Base-by-base conservation (phyloP, 2,888 invertebrate species). In the Acronicta alni region DNA sequence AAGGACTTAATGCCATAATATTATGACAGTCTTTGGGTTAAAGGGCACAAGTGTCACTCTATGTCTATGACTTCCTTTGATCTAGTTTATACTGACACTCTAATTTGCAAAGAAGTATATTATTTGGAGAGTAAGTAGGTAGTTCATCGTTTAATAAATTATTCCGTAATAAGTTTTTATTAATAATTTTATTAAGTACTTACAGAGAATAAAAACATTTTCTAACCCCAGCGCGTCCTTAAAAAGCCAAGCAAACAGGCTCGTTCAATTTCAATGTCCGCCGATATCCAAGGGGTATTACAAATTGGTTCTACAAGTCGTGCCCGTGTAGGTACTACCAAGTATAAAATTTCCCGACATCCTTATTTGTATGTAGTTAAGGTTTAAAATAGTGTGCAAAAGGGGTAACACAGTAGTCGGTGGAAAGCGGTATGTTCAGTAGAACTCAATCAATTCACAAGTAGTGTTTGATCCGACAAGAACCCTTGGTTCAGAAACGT, bases 371-470 rank as follows among this genome's bases (percentile, higher is more conserved):
- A 8, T 12, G 0, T 0, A 0, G 0, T 51, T 83, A 86, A 75
- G 63, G 82, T 77, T 57, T 26, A 78, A 65, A 72, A 64, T 83
- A 2, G 58, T 3, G 2, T 65, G n/a, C 14, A 8, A 45, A 51
- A 30, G 17, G 7, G n/a, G 37, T 41, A n/a, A 51, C 39, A 63
- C 54, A 57, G 41, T 54, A 35, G 44, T 62, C 48, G 46, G 38
- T 59, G 9, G 49, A 68, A 57, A 54, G 37, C 74, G 68, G 79
- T 80, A 71, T 71, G 62, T 75, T 73, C 67, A 72, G 47, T 55
- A 70, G 77, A 83, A 87, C 87, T 86, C 89, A 87, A 90, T 91
- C 90, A 89, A 88, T 90, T 89, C 85, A 83, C 86, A 82, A 86
- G 86, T 85, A 80, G 78, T 92, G 87, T 91, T 91, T 92, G 91